These are phyloP conservation scores for Prosapia bicincta DNA, from an alignment of 2,888 invertebrate species.

Conservation along the genomic window DNA sequence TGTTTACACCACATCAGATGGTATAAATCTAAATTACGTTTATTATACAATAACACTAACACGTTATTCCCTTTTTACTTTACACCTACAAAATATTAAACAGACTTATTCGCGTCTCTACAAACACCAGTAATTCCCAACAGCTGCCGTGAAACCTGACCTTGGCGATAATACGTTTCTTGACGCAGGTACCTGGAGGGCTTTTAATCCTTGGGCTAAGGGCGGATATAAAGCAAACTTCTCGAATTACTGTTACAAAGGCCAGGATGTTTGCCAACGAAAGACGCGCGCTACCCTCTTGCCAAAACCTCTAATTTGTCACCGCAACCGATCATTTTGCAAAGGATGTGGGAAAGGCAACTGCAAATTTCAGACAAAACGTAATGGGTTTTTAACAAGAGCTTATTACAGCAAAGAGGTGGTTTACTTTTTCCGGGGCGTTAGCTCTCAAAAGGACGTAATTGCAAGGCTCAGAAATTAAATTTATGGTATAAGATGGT, in stretches of 20 bases:
- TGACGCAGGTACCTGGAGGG: background rate
- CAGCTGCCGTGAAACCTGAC: too few species aligned
- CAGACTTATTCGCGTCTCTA: too few species aligned
- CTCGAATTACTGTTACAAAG: background rate
- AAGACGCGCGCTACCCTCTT: background rate
- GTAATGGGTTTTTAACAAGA: background rate
- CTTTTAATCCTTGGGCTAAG: background rate
- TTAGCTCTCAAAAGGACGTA: background rate
- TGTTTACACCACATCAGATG: too few species aligned
- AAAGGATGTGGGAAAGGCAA: background rate
- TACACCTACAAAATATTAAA: too few species aligned
- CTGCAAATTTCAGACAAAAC: background rate
- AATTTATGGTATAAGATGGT: too few species aligned
- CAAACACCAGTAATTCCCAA: too few species aligned
- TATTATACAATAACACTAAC: too few species aligned
- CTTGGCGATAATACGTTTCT: background rate
- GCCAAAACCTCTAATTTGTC: background rate
- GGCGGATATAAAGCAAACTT: background rate
- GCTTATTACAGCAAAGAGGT: background rate
- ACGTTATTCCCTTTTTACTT: too few species aligned
- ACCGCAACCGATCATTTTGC: background rate
- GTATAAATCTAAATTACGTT: too few species aligned
- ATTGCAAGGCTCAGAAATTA: too few species aligned
- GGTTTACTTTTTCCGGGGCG: background rate
- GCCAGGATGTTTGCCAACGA: background rate